These are phyloP conservation scores for Xylota segnis DNA, from an alignment of 2,888 invertebrate genomes.

Conservation along the genomic window DNA sequence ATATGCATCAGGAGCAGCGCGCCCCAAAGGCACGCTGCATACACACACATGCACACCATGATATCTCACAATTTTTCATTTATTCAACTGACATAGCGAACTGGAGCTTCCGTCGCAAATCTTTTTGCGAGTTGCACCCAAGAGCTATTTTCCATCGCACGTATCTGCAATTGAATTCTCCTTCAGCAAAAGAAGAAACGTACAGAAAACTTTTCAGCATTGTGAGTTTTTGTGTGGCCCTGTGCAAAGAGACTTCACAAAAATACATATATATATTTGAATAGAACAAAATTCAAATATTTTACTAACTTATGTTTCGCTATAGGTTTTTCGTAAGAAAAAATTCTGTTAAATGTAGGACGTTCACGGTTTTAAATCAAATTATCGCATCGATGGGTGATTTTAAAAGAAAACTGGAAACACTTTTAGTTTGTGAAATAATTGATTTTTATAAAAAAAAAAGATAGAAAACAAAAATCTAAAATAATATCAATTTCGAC, in stretches of 20 bases:
- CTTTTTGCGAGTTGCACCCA: constrained; percentile 28
- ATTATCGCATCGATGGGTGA: no score
- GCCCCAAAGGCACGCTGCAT: neutral
- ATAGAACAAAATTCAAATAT: neutral
- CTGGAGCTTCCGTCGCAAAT: constrained; percentile 44
- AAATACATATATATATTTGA: neutral
- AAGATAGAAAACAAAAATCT: no score
- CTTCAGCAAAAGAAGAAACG: neutral
- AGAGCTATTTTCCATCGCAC: constrained; percentile 29
- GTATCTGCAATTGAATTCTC: constrained; percentile 51
- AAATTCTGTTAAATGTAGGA: no score
- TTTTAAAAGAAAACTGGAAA: no score
- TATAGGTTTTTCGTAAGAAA: neutral
- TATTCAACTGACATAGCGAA: constrained; percentile 46
- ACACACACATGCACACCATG: constrained; percentile 23
- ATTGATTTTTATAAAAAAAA: no score
- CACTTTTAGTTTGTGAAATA: no score
- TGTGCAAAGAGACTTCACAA: neutral
- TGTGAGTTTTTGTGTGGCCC: neutral
- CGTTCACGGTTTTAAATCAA: no score
- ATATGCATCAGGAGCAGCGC: constrained; percentile 40
- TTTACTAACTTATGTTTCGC: neutral
- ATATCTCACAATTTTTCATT: constrained; percentile 57
- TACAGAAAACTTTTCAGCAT: constrained; percentile 4
- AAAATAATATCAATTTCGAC: no score